Evolutionary conservation across 1,140 invertebrate species (phyloP).

Genomic region (Vanessa tameamea): DNA sequence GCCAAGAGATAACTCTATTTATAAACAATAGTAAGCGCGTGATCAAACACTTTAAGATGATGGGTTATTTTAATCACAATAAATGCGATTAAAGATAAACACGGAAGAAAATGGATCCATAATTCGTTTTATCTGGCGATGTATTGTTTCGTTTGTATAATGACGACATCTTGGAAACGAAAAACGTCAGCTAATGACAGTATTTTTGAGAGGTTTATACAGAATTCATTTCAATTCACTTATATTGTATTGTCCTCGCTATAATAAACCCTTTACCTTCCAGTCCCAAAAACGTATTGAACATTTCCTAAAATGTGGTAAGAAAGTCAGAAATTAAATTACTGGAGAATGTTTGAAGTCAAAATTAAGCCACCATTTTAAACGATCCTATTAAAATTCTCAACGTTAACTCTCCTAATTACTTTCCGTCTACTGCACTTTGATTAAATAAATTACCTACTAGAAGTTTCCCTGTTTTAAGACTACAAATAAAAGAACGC

Average conservation of each 20-base stretch:
- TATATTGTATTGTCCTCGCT: too few species aligned
- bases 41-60: conserved; percentile 63
- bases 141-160: neutral
- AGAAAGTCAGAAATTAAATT: conserved; percentile 41
- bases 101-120: conserved; percentile 49
- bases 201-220: too few species aligned
- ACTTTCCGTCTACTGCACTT: conserved; percentile 18
- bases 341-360: conserved; percentile 23
- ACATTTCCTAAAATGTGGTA: conserved; percentile 34
- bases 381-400: conserved; percentile 27
- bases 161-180: too few species aligned
- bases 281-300: conserved; percentile 26
- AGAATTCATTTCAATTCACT: too few species aligned
- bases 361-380: conserved; percentile 21
- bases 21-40: conserved; percentile 65
- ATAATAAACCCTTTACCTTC: conserved; percentile 27
- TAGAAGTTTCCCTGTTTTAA: neutral
- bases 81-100: conserved; percentile 42
- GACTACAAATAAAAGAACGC: neutral
- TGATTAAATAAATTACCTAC: conserved; percentile 21
- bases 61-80: conserved; percentile 65
- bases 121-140: neutral
- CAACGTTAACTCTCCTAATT: conserved; percentile 21
- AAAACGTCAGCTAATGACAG: too few species aligned
- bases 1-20: conserved; percentile 74